Percentiles rank a stretch among this genome's conserved stretches.
phyloP scores from a whole-genome alignment of 1,140 invertebrate genomes.

The Vanessa tameamea region DNA sequence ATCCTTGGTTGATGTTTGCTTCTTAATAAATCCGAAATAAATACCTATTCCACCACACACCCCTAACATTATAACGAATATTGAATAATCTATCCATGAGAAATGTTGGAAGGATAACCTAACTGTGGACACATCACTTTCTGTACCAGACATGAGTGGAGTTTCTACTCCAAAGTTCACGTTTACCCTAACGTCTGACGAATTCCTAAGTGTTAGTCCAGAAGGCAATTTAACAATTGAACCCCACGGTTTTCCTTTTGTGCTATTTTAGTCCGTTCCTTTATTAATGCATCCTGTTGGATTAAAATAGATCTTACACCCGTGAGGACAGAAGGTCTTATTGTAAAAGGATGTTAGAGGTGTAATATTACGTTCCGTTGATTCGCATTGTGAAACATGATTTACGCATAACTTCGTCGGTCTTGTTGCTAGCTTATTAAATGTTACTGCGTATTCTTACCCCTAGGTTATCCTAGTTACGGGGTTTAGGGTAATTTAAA shows the following conservation, averaged over 20 bases:
- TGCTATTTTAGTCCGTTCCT: constrained; percentile 56
- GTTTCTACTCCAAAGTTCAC: background rate
- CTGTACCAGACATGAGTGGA: constrained; percentile 38
- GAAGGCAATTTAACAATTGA: constrained; percentile 63
- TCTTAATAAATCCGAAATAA: constrained; percentile 88
- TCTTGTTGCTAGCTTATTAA: no score
- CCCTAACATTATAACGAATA: constrained; percentile 87
- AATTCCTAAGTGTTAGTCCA: constrained; percentile 26
- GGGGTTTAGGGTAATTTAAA: no score
- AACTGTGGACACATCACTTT: constrained; percentile 81
- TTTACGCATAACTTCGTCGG: no score
- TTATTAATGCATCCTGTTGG: constrained; percentile 57
- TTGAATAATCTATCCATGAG: constrained; percentile 85
- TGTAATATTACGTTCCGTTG: background rate
- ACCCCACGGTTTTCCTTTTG: constrained; percentile 56
- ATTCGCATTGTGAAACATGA: no score
- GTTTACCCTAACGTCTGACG: constrained; percentile 17
- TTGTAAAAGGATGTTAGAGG: constrained; percentile 3
- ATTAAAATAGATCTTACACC: constrained; percentile 47
- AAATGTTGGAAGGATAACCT: constrained; percentile 84
- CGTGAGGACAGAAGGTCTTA: background rate
- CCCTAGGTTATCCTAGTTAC: no score
- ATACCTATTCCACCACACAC: constrained; percentile 88
- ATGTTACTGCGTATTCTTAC: no score
- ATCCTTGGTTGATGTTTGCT: constrained; percentile 85